Evolutionary conservation across 2,113 vertebrate genomes (phyloP).

Genomic region (Holacanthus passer): DNA sequence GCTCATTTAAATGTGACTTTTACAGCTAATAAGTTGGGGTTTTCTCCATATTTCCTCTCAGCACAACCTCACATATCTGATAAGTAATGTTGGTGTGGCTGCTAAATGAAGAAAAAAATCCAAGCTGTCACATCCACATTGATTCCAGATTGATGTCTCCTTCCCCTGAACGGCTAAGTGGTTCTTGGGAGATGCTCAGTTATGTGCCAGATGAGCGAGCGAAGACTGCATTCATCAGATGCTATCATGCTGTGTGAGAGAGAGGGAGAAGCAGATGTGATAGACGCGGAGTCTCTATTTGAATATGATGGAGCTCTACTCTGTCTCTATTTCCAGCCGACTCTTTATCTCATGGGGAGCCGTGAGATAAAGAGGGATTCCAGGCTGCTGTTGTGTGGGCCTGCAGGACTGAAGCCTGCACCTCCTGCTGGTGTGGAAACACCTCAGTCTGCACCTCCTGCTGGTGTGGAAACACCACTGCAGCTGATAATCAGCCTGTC

Average conservation of each 20-base stretch:
- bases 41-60: conserved; percentile 2
- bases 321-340: conserved; percentile 76
- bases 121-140: conserved; percentile 10
- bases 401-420: conserved; percentile 18
- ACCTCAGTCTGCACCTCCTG: conserved; percentile 66
- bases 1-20: not conserved
- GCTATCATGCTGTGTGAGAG: conserved; percentile 28
- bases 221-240: conserved; percentile 55
- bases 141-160: conserved; percentile 41
- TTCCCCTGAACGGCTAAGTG: conserved; percentile 37
- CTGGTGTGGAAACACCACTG: conserved; percentile 54
- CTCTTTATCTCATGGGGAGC: conserved; percentile 70
- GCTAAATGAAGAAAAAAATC: not conserved
- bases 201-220: conserved; percentile 41
- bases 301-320: conserved; percentile 69
- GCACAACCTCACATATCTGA: not conserved
- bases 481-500: not conserved
- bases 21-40: not conserved
- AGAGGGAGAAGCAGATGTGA: conserved; percentile 29
- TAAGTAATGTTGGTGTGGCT: not conserved
- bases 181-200: conserved; percentile 48
- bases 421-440: conserved; percentile 71
- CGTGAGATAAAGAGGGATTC: conserved; percentile 67
- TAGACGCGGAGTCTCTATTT: conserved; percentile 52
- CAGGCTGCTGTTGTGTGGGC: conserved; percentile 52